Percentiles rank a stretch among this genome's conserved stretches.
These are phyloP conservation scores for Dolichomitus sp. DNA, from an alignment of 2,888 invertebrate genomes.

Conservation along the genomic window DNA sequence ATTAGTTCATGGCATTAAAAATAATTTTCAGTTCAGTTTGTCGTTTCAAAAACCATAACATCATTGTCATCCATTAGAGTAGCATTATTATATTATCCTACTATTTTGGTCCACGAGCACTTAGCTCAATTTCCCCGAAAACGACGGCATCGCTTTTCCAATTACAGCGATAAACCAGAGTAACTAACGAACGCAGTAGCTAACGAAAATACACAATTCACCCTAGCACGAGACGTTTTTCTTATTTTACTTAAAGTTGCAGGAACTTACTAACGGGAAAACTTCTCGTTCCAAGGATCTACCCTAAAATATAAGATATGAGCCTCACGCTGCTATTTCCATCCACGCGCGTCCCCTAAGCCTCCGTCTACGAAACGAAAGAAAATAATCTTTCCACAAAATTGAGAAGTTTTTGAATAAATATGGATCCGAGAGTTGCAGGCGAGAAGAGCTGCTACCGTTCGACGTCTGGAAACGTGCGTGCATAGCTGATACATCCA, in stretches of 20 bases:
- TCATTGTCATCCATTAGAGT: neutral
- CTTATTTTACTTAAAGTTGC: conserved; percentile 44
- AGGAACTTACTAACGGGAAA: conserved; percentile 15
- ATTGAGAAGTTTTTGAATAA: conserved; percentile 72
- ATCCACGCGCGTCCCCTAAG: neutral
- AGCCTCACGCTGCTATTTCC: conserved; percentile 54
- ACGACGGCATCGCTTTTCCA: conserved; percentile 7
- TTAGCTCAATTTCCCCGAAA: neutral
- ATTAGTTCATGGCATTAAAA: no score
- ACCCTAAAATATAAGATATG: conserved; percentile 53
- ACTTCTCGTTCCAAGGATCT: conserved; percentile 42
- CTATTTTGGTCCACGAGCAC: neutral
- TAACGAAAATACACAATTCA: conserved; percentile 64
- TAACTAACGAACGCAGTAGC: neutral
- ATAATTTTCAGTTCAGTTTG: neutral
- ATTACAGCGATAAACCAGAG: conserved; percentile 18
- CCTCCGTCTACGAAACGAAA: no score
- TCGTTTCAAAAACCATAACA: neutral
- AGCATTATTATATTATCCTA: neutral
- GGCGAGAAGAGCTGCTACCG: neutral
- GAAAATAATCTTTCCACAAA: conserved; percentile 71
- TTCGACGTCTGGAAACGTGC: conserved; percentile 48
- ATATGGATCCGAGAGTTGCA: conserved; percentile 57
- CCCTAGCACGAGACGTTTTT: conserved; percentile 26
- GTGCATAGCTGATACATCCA: conserved; percentile 18